Base-by-base conservation (phyloP, 2,797 vertebrate species). In the Emydoidea blandingii region DNA sequence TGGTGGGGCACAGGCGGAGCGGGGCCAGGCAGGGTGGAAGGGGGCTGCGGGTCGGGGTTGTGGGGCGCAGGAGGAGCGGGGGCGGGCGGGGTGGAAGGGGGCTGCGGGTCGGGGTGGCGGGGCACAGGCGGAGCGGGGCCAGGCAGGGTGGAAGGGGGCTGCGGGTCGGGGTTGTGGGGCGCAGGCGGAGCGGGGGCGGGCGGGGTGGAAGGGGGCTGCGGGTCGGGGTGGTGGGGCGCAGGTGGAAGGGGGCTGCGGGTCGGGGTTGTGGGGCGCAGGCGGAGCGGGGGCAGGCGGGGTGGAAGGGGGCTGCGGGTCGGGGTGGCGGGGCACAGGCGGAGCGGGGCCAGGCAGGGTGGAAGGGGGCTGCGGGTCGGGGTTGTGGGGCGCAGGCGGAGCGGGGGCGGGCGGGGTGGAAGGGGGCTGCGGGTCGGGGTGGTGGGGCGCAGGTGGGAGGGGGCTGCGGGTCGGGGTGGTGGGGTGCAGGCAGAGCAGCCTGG, bases 171-270 rank as follows among this genome's bases (percentile, higher is more conserved):
- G 44, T 25, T 59, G 1, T 50, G 59, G 91, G 15, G 74, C 41
- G 12, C 2, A 16, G 91, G 47, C 78, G 15, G 12, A 29, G 53
- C 79, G 29, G 84, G 9, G 19, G 37, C 53, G 65, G 86, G 49
- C 47, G 15, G 37, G 76, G 65, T 65, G 21, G 49, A 74, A 53
- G 18, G 29, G 1, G 11, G n/a, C 53, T 12, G 81, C 81, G 14
- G n/a, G 82, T 91, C 79, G 44, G 59, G 41, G 41, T 41, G 41
- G 41, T 41, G 41, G 41, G 41, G 41, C 41, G 5, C 41, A 41
- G 50, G 53, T 85, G 21, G 81, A 87, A 89, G 87, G 8, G 80
- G 78, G 59, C 82, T 91, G 62, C 86, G 92, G 90, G 14, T 50
- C 50, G 14, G 50, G 14, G 50, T 5, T 2, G 50, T 15, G 50